phyloP scores from a whole-genome alignment of 2,797 vertebrate genomes.

The Notamacropus eugenii region DNA sequence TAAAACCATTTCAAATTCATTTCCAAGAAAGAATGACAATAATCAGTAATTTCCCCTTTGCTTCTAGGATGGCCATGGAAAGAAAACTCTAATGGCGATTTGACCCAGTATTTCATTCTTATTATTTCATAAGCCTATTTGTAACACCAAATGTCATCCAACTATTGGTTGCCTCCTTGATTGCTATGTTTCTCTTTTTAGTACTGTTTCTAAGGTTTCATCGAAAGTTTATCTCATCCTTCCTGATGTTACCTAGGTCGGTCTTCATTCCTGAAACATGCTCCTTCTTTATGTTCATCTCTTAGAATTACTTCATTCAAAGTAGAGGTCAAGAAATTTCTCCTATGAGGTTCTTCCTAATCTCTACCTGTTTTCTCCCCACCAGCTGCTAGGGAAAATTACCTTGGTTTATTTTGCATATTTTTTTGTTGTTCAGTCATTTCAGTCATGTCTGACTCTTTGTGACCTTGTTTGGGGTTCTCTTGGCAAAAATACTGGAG shows the following conservation, averaged over 20 bases:
- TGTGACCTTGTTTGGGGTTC: background rate
- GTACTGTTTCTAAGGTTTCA: background rate
- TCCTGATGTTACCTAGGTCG: background rate
- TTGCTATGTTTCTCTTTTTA: constrained; percentile 43
- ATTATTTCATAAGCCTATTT: constrained; percentile 58
- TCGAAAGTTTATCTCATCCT: background rate
- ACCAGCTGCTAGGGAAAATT: background rate
- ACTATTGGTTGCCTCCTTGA: constrained; percentile 5
- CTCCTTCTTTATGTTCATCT: background rate
- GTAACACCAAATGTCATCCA: constrained; percentile 46
- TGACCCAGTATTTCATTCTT: constrained; percentile 63
- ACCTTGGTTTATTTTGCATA: background rate
- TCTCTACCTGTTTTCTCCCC: background rate
- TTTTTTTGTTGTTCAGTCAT: background rate
- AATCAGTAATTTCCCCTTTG: constrained; percentile 49
- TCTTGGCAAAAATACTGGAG: background rate
- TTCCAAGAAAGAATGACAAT: constrained; percentile 80
- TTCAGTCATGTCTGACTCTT: background rate
- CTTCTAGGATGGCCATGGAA: constrained; percentile 52
- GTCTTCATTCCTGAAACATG: background rate
- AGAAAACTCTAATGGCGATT: constrained; percentile 59
- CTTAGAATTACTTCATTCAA: background rate
- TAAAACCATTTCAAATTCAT: constrained; percentile 81
- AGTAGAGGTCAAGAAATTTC: background rate
- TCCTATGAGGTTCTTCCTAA: background rate